phyloP scores from a whole-genome alignment of 1,140 invertebrate species.

The Rhizoglyphus robini region DNA sequence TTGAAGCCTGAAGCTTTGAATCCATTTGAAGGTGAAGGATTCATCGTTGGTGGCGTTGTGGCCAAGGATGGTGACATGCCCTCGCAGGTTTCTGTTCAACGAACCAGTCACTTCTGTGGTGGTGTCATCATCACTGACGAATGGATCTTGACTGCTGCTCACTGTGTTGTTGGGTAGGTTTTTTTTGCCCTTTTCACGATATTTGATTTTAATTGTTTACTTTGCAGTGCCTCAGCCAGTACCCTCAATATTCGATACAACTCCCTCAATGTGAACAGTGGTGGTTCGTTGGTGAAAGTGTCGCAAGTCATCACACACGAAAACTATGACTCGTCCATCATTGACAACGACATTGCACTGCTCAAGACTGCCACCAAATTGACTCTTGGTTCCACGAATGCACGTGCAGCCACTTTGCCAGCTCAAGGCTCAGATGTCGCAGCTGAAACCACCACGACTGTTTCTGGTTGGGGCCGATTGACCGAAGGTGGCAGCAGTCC shows the following conservation, averaged over 20 bases:
- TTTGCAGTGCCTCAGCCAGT: not conserved
- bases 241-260: not conserved
- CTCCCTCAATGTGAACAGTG: not conserved
- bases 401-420: not conserved
- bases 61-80: not conserved
- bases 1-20: too few relatives aligned
- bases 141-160: slow-evolving; percentile 69
- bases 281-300: not conserved
- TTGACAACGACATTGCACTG: not conserved
- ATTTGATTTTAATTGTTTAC: not conserved
- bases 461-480: not conserved
- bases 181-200: not conserved
- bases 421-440: not conserved
- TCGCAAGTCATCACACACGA: not conserved
- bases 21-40: not conserved
- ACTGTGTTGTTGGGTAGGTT: slow-evolving; percentile 45
- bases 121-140: slow-evolving; percentile 57
- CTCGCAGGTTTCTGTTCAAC: not conserved
- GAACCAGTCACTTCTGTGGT: slow-evolving; percentile 50
- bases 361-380: not conserved
- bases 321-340: not conserved
- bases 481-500: not conserved
- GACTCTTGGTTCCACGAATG: not conserved
- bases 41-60: not conserved
- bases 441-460: not conserved